phyloP scores from a whole-genome alignment of 2,888 invertebrate species.

The Euplagia quadripunctaria region DNA sequence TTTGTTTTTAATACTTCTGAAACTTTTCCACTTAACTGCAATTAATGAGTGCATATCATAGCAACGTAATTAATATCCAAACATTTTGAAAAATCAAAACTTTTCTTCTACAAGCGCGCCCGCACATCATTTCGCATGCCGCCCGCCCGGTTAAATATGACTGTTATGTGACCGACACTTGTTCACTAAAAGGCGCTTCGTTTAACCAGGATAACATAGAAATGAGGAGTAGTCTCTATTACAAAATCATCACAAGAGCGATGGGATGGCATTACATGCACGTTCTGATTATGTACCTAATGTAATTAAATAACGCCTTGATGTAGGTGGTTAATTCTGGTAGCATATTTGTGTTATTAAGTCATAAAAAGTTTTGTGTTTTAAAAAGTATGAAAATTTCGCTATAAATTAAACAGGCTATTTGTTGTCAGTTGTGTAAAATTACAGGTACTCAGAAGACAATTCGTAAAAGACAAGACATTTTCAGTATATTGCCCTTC shows the following conservation, averaged over 20 bases:
- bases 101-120: not conserved
- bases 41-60: not conserved
- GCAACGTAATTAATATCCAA: not conserved
- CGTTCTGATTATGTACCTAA: not conserved
- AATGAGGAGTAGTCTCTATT: not conserved
- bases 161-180: slow-evolving; percentile 43
- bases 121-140: not conserved
- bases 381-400: no score
- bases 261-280: not conserved
- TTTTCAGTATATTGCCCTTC: no score
- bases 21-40: no score
- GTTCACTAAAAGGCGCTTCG: slow-evolving; percentile 49
- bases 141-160: not conserved
- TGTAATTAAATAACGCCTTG: not conserved
- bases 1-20: no score
- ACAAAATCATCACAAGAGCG: slow-evolving; percentile 4
- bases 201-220: slow-evolving; percentile 44
- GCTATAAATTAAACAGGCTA: no score
- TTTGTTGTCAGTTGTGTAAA: no score
- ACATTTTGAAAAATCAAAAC: not conserved
- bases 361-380: not conserved
- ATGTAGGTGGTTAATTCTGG: slow-evolving; percentile 9
- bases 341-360: not conserved
- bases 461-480: no score
- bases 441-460: no score